phyloP scores from a whole-genome alignment of 2,797 vertebrate species.

The Premnoplex brunnescens region DNA sequence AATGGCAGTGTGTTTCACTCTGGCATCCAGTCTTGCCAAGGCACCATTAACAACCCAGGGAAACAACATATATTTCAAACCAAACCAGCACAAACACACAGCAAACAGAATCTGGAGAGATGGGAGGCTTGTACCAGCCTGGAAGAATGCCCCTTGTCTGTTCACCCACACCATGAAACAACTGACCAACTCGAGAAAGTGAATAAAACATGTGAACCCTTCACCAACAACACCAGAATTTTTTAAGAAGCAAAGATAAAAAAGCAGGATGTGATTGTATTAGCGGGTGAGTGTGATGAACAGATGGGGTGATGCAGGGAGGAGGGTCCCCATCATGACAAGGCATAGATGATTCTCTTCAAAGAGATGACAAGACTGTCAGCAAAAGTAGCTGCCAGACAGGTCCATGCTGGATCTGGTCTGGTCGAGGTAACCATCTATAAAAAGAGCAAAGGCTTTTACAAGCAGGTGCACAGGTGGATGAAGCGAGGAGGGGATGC shows the following conservation, averaged over 20 bases:
- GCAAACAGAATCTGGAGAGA: neutral
- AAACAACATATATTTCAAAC: neutral
- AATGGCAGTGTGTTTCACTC: neutral
- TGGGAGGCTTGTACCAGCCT: neutral
- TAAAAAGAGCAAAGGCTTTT: neutral
- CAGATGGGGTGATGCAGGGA: neutral
- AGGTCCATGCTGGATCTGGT: neutral
- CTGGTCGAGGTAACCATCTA: neutral
- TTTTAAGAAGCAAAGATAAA: neutral
- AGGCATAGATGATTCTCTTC: neutral
- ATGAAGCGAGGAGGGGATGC: neutral
- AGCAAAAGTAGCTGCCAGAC: neutral
- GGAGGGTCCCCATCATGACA: neutral
- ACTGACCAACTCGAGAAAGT: neutral
- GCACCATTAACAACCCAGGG: neutral
- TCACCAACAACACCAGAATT: neutral
- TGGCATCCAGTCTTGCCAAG: neutral
- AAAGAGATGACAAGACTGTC: neutral
- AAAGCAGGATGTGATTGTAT: neutral
- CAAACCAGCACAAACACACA: neutral
- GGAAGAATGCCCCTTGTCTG: neutral
- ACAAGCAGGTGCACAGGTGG: neutral
- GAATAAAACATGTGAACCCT: neutral
- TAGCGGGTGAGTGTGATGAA: neutral
- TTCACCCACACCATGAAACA: neutral